A percentile compares a stretch with the other conserved stretches of the same genome.
Conservation (phyloP, 2,113 vertebrate species). For the Perccottus glenii region DNA sequence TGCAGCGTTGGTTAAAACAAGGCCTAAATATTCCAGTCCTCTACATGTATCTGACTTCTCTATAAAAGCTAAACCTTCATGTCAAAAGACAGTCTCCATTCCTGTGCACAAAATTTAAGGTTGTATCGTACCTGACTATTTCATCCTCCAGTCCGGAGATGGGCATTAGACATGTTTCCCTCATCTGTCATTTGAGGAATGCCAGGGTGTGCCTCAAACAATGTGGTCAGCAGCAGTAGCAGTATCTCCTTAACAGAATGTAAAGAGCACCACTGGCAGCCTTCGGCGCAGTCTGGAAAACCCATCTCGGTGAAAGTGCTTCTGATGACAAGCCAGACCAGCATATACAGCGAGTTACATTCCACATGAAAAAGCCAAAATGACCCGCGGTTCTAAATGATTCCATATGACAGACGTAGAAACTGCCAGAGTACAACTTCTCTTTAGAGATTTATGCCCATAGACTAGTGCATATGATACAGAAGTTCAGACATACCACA, state of each 20-base stretch:
- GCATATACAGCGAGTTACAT: constrained; percentile 40
- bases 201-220: constrained; percentile 36
- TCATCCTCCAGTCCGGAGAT: constrained; percentile 25
- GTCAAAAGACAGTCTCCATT: constrained; percentile 22
- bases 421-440: not conserved
- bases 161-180: constrained; percentile 32
- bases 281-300: constrained; percentile 35
- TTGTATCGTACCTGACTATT: constrained; percentile 38
- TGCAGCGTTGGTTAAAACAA: not conserved
- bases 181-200: constrained; percentile 49
- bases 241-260: not conserved
- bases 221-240: constrained; percentile 34
- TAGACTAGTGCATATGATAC: constrained; percentile 24
- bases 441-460: constrained; percentile 4
- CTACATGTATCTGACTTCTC: constrained; percentile 10
- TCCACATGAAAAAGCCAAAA: constrained; percentile 27
- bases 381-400: constrained; percentile 26
- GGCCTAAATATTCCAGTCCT: constrained; percentile 7
- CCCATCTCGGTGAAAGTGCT: constrained; percentile 19
- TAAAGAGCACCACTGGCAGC: constrained; percentile 30
- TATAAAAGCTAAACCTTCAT: constrained; percentile 29
- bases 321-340: constrained; percentile 47
- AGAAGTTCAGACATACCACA: constrained; percentile 30
- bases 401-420: constrained; percentile 29
- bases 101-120: constrained; percentile 35